phyloP scores from a whole-genome alignment of 2,797 vertebrate genomes.

The Poeciliopsis infans region DNA sequence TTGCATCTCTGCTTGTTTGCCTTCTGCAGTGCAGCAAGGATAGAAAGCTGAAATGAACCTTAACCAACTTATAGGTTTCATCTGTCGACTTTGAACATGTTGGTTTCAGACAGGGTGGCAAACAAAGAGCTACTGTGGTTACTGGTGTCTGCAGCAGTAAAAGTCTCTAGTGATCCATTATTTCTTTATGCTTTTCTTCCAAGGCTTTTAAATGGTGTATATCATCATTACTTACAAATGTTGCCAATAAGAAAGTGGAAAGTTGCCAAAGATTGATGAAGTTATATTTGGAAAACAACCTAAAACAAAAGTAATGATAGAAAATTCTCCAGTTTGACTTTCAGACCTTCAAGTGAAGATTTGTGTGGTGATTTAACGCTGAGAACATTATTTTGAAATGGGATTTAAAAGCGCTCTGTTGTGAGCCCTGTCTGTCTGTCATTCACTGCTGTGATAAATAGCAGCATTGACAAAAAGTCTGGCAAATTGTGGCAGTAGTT shows the following conservation, averaged over 20 bases:
- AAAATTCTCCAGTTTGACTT: neutral
- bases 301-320: neutral
- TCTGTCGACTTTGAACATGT: too few species aligned
- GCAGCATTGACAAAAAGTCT: too few species aligned
- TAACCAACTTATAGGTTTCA: neutral
- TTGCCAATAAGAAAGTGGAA: neutral
- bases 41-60: neutral
- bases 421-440: neutral
- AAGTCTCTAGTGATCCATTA: neutral
- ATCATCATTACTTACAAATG: neutral
- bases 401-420: neutral
- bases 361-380: neutral
- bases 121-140: neutral
- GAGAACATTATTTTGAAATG: neutral
- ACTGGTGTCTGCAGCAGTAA: neutral
- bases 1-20: neutral
- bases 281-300: neutral
- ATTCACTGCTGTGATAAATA: neutral
- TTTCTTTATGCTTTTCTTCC: neutral
- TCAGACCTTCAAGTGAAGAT: neutral
- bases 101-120: neutral
- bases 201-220: neutral
- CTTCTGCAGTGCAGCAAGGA: neutral
- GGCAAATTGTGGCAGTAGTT: too few species aligned
- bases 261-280: neutral